Conservation (phyloP, 2,797 vertebrate genomes). For the Pseudochromis fuscus region DNA sequence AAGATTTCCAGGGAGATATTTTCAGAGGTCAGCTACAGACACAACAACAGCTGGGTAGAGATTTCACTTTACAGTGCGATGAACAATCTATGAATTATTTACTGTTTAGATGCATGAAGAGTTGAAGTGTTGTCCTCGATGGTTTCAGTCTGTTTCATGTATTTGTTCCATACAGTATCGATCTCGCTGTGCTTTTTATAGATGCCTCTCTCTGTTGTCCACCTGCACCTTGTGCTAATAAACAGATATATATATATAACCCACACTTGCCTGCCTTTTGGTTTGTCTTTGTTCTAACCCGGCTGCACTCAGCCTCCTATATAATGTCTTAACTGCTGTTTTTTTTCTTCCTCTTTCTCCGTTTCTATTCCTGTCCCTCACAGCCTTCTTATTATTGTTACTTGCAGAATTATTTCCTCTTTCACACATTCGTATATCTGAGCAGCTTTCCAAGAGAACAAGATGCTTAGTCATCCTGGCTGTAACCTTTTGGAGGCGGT, state of each 20-base stretch:
- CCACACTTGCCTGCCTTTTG: constrained; percentile 59
- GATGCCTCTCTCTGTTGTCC: constrained; percentile 52
- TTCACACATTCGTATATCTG: constrained; percentile 5
- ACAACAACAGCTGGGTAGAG: neutral
- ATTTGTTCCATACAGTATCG: constrained; percentile 14
- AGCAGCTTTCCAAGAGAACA: constrained; percentile 26
- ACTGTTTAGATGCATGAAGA: neutral
- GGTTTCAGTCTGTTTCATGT: constrained; percentile 16
- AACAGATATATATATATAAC: constrained; percentile 72
- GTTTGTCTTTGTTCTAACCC: constrained; percentile 59
- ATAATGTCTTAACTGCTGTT: constrained; percentile 32
- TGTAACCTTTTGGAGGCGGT: constrained; percentile 34
- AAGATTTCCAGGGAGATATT: neutral
- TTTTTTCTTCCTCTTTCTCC: neutral
- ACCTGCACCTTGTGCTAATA: constrained; percentile 76
- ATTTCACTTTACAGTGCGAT: neutral
- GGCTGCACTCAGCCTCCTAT: constrained; percentile 38
- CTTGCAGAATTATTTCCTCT: constrained; percentile 15
- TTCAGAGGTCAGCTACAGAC: constrained; percentile 17
- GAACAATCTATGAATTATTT: neutral
- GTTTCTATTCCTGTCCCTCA: constrained; percentile 16
- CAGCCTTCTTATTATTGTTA: constrained; percentile 32
- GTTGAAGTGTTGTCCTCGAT: neutral
- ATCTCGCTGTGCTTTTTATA: constrained; percentile 39
- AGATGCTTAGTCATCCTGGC: constrained; percentile 22